phyloP scores from a whole-genome alignment of 2,888 invertebrate species.

The Pelosia muscerda region DNA sequence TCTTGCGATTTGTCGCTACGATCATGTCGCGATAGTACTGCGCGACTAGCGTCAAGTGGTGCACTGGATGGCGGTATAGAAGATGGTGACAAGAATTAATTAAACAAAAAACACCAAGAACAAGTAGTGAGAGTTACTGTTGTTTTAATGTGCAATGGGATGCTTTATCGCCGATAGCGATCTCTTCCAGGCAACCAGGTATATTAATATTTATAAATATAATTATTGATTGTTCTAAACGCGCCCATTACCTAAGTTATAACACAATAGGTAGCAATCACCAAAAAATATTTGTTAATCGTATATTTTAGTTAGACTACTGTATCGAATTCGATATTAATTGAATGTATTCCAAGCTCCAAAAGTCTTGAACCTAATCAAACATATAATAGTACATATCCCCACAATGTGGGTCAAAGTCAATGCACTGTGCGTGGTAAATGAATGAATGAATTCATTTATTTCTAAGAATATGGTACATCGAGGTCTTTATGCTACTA shows the following conservation, averaged over 20 bases:
- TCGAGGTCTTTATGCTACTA: no score
- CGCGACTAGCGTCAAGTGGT: slow-evolving; percentile 61
- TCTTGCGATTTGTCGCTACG: slow-evolving; percentile 74
- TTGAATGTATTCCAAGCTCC: not conserved
- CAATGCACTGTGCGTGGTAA: not conserved
- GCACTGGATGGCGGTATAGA: slow-evolving; percentile 50
- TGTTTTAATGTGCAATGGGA: no score
- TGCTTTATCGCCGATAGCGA: no score
- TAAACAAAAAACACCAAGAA: no score
- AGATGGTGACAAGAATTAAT: slow-evolving; percentile 11
- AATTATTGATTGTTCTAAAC: no score
- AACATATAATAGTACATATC: not conserved
- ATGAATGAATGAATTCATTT: no score
- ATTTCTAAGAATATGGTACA: no score
- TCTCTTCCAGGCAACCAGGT: no score
- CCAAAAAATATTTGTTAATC: not conserved
- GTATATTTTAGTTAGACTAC: not conserved
- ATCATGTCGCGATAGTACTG: slow-evolving; percentile 66
- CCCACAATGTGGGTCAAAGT: not conserved
- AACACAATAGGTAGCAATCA: not conserved
- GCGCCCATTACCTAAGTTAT: not conserved
- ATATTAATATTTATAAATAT: no score
- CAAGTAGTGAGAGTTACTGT: no score
- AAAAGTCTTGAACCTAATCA: not conserved
- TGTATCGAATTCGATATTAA: not conserved